Evolutionary conservation across 2,113 vertebrate species (phyloP).

Genomic region (Puntigrus tetrazona): DNA sequence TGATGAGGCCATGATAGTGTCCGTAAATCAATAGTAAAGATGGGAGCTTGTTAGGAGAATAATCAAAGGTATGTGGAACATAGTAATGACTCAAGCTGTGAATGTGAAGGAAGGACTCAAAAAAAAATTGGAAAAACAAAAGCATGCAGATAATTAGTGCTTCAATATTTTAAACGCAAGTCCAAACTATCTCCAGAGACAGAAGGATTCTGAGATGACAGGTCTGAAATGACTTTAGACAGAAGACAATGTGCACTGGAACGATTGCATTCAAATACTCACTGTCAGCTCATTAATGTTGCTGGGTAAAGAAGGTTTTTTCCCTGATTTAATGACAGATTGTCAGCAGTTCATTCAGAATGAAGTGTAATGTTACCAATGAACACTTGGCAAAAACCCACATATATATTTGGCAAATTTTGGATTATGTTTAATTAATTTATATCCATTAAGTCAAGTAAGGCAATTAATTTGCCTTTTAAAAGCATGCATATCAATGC

Average conservation of each 20-base stretch:
- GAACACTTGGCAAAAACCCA: conserved; percentile 8
- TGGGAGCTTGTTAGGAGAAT: neutral
- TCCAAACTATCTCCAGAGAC: no score
- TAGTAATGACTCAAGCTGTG: neutral
- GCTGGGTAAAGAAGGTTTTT: neutral
- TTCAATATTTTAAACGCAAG: neutral
- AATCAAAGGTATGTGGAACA: neutral
- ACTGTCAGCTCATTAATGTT: neutral
- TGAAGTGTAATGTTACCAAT: neutral
- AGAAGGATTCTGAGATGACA: neutral
- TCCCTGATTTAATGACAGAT: neutral
- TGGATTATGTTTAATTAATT: neutral
- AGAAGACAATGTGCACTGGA: neutral
- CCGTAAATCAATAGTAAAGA: neutral
- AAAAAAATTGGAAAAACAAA: neutral
- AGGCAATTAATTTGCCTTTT: neutral
- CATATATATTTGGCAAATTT: neutral
- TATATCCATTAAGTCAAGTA: neutral
- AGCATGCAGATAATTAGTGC: neutral
- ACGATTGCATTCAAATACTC: neutral
- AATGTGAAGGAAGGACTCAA: neutral
- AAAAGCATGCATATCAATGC: neutral
- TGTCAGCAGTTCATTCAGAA: neutral
- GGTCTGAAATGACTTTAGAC: conserved; percentile 5
- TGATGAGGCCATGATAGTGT: conserved; percentile 8